Percentiles rank a stretch among this genome's conserved stretches.
phyloP scores from a whole-genome alignment of 2,888 invertebrate genomes.

The Ceriagrion tenellum region DNA sequence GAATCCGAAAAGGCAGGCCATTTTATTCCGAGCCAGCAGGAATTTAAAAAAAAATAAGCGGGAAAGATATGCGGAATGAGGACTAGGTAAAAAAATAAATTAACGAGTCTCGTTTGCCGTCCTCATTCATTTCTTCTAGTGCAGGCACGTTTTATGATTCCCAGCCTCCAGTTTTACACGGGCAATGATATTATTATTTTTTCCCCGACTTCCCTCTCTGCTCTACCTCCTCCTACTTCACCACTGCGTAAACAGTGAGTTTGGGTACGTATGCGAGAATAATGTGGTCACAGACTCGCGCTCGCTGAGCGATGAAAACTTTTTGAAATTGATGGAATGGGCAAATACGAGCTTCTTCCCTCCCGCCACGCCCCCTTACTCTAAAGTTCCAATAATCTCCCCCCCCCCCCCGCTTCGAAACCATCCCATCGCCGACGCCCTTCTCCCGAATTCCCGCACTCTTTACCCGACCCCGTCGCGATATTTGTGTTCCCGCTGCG shows the following conservation, averaged over 20 bases:
- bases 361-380: neutral
- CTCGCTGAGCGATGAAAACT: neutral
- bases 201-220: neutral
- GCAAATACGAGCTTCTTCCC: neutral
- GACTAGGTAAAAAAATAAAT: neutral
- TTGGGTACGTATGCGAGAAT: neutral
- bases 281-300: neutral
- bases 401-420: neutral
- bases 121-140: neutral
- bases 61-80: neutral
- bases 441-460: neutral
- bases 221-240: no score
- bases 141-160: neutral
- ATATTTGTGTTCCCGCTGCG: neutral
- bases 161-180: neutral
- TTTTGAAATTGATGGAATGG: constrained; percentile 7
- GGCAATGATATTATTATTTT: neutral
- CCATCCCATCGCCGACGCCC: neutral
- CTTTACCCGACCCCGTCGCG: neutral
- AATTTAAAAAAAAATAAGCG: neutral
- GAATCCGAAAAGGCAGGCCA: neutral
- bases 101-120: neutral
- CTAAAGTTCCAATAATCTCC: neutral
- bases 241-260: neutral
- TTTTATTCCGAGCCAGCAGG: neutral